These are phyloP conservation scores for Tinea pellionella DNA, from an alignment of 2,888 invertebrate genomes.

Conservation along the genomic window DNA sequence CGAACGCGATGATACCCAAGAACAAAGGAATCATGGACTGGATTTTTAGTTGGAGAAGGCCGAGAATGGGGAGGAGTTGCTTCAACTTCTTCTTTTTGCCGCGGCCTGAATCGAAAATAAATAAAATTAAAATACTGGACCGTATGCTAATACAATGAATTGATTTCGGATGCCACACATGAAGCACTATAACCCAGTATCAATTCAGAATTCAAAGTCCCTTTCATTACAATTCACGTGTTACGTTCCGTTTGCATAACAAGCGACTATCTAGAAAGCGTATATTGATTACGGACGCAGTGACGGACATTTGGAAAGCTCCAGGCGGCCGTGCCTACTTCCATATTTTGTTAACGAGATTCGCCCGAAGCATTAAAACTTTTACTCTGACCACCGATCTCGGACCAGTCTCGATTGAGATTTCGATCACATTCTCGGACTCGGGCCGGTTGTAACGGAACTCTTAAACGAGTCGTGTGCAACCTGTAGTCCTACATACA, in stretches of 20 bases:
- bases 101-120: constrained; percentile 67
- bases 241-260: constrained; percentile 61
- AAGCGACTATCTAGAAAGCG: constrained; percentile 61
- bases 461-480: constrained; percentile 41
- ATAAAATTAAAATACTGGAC: neutral
- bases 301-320: constrained; percentile 55
- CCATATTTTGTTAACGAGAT: constrained; percentile 52
- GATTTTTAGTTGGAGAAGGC: constrained; percentile 82
- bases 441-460: constrained; percentile 36
- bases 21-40: constrained; percentile 82
- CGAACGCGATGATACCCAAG: constrained; percentile 78
- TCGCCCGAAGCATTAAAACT: constrained; percentile 50
- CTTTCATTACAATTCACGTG: constrained; percentile 56
- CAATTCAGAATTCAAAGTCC: constrained; percentile 11
- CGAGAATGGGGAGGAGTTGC: constrained; percentile 78
- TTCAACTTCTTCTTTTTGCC: constrained; percentile 85
- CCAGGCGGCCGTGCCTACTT: constrained; percentile 34
- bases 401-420: constrained; percentile 33
- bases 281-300: constrained; percentile 34
- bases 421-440: constrained; percentile 30
- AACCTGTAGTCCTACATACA: constrained; percentile 39
- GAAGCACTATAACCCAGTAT: constrained; percentile 2
- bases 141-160: neutral
- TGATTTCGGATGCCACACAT: neutral
- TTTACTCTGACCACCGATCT: constrained; percentile 32